Percentiles rank a stretch among this genome's conserved stretches.
phyloP scores from a whole-genome alignment of 2,888 invertebrate species.

The Latrodectus elegans region DNA sequence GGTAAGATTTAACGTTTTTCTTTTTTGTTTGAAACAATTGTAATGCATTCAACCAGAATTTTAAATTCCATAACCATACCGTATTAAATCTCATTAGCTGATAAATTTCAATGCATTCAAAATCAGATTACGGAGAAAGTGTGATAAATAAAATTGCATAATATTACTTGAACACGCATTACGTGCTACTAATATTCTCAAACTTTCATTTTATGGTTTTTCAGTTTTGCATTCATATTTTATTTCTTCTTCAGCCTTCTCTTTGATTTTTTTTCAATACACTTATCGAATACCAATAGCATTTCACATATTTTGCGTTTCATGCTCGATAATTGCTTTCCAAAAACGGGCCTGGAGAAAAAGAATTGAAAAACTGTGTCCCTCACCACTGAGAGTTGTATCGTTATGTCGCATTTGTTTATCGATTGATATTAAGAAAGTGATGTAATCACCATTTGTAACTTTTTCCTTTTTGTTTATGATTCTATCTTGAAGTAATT shows the following conservation, averaged over 20 bases:
- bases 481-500: constrained; percentile 21
- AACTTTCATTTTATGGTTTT: constrained; percentile 23
- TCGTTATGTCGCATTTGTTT: constrained; percentile 6
- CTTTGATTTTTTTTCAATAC: constrained; percentile 23
- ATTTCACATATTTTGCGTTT: constrained; percentile 35
- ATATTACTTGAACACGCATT: too few relatives aligned
- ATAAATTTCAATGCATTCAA: too few relatives aligned
- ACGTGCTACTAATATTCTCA: neutral
- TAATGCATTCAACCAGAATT: too few relatives aligned
- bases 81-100: too few relatives aligned
- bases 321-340: constrained; percentile 51
- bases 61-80: too few relatives aligned
- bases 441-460: constrained; percentile 23
- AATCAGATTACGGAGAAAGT: too few relatives aligned
- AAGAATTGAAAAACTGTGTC: constrained; percentile 9
- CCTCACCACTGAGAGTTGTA: neutral
- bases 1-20: too few relatives aligned
- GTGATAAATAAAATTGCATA: too few relatives aligned
- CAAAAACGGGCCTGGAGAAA: constrained; percentile 7
- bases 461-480: neutral
- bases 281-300: constrained; percentile 59
- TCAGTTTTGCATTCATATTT: constrained; percentile 1
- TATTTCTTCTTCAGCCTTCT: constrained; percentile 17
- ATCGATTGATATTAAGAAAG: constrained; percentile 31
- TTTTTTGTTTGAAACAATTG: too few relatives aligned